Conservation (phyloP, 2,888 invertebrate species). For the Drosophila robusta region DNA sequence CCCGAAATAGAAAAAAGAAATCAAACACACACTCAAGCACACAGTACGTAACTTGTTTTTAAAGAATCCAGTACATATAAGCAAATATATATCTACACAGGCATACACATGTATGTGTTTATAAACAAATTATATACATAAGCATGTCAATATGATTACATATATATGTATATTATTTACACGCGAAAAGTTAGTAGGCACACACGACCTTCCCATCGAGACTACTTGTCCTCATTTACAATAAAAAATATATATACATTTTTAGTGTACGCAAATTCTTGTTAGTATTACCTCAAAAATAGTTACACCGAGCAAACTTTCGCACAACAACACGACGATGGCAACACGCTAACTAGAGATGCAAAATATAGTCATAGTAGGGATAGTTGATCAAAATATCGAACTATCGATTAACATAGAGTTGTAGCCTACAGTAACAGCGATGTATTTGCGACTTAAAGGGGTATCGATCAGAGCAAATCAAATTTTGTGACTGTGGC, state of each 20-base stretch:
- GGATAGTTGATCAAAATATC: neutral
- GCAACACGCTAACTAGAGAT: conserved; percentile 39
- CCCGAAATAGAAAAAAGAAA: conserved; percentile 25
- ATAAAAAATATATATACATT: conserved; percentile 11
- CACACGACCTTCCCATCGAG: conserved; percentile 1
- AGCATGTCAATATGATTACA: neutral
- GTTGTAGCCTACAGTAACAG: neutral
- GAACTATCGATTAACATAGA: conserved; percentile 23
- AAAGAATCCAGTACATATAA: conserved; percentile 15
- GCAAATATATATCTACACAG: conserved; percentile 1
- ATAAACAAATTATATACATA: conserved; percentile 4
- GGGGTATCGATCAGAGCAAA: neutral
- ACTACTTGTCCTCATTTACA: conserved; percentile 7
- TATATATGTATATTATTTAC: neutral
- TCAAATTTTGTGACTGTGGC: conserved; percentile 7
- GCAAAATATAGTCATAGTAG: neutral
- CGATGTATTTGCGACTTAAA: neutral
- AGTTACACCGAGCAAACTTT: conserved; percentile 42
- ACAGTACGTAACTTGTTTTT: conserved; percentile 10
- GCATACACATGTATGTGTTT: conserved; percentile 6
- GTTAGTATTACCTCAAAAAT: conserved; percentile 34
- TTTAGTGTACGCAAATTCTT: conserved; percentile 9
- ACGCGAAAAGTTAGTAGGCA: neutral
- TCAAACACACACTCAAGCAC: conserved; percentile 5
- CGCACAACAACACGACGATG: conserved; percentile 47